phyloP scores from a whole-genome alignment of 2,113 vertebrate species.

The Tringa solitaria region DNA sequence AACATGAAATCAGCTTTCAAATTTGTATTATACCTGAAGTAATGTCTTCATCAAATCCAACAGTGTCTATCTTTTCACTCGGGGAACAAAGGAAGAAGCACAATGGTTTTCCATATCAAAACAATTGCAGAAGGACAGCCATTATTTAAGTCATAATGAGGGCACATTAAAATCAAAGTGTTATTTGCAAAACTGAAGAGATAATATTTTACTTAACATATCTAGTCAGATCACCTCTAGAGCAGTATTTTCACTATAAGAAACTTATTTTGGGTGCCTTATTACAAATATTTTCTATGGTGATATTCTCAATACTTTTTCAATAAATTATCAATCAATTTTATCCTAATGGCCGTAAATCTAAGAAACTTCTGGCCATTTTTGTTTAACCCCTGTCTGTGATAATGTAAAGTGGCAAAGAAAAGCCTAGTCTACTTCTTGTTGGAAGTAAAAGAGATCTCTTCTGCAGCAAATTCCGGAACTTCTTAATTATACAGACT shows the following conservation, averaged over 20 bases:
- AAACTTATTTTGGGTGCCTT: not conserved
- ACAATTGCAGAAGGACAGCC: not conserved
- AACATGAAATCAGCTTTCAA: not conserved
- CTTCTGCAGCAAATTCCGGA: conserved; percentile 66
- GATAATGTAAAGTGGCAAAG: not conserved
- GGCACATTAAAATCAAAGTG: not conserved
- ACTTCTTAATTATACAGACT: conserved; percentile 78
- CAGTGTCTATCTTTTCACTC: not conserved
- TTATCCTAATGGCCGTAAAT: not conserved
- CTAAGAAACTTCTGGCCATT: not conserved
- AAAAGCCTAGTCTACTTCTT: not conserved
- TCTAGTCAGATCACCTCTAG: not conserved
- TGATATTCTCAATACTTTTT: not conserved
- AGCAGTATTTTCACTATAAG: not conserved
- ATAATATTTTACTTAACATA: not conserved
- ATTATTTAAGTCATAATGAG: not conserved
- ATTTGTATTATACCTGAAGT: not conserved
- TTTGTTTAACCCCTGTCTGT: not conserved
- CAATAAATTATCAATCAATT: not conserved
- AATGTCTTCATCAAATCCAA: not conserved
- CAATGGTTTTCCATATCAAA: not conserved
- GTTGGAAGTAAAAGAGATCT: conserved; percentile 49
- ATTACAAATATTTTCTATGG: not conserved
- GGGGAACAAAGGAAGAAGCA: not conserved
- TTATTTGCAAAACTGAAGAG: not conserved